A percentile compares a stretch with the other conserved stretches of the same genome.
Conservation (phyloP, 2,797 vertebrate genomes). For the Sorex maritimensis region DNA sequence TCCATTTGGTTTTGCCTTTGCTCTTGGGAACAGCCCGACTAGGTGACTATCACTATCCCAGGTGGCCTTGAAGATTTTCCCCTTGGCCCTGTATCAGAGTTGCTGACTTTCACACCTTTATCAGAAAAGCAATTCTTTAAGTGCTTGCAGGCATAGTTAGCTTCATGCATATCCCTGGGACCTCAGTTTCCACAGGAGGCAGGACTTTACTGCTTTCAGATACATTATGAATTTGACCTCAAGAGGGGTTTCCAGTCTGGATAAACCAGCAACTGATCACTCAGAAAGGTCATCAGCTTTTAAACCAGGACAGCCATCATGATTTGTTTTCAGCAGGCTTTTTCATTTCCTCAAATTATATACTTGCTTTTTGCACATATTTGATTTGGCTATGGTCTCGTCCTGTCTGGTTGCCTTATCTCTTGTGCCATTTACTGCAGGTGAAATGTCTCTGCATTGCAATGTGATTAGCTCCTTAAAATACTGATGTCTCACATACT, state of each 20-base stretch:
- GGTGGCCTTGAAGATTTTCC: conserved; percentile 1
- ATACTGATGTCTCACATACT: background rate
- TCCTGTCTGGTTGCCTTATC: background rate
- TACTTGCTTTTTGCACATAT: conserved; percentile 16
- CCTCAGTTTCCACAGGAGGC: background rate
- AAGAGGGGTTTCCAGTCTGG: background rate
- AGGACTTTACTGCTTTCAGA: background rate
- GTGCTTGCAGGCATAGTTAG: background rate
- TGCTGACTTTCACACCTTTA: background rate
- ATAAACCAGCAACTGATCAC: background rate
- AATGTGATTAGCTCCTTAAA: conserved; percentile 51
- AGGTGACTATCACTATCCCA: background rate
- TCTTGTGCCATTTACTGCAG: background rate
- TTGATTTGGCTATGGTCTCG: conserved; percentile 38
- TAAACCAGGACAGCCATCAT: conserved; percentile 14
- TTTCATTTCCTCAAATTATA: conserved; percentile 25
- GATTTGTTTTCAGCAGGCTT: conserved; percentile 44
- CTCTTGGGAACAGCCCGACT: background rate
- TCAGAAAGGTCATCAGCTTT: background rate
- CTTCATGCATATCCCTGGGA: background rate
- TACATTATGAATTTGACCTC: background rate
- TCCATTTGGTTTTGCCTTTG: conserved; percentile 15
- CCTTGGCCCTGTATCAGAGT: background rate
- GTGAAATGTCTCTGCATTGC: background rate
- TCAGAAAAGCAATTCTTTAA: background rate